Conservation (phyloP, 2,888 invertebrate genomes). For the Watsonalla binaria region DNA sequence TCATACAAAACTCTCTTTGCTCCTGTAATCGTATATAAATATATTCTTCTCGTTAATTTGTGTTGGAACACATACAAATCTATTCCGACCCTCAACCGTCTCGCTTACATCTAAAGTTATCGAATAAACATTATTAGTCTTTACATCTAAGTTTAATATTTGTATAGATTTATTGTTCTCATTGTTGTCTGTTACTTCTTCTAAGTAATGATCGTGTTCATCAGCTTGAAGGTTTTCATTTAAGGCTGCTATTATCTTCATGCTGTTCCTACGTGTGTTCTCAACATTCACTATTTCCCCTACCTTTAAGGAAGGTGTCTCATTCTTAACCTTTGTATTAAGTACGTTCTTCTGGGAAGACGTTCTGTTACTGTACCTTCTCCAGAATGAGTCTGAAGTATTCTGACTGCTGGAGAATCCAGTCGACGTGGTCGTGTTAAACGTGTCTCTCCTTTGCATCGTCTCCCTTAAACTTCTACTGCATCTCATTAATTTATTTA, state of each 20-base stretch:
- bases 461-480: constrained; percentile 66
- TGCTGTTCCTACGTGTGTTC: constrained; percentile 70
- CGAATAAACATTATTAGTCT: constrained; percentile 72
- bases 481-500: constrained; percentile 67
- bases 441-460: constrained; percentile 82
- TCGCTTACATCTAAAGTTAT: constrained; percentile 71
- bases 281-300: constrained; percentile 68
- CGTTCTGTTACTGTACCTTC: constrained; percentile 77
- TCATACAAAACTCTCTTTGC: constrained; percentile 73
- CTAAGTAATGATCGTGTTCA: constrained; percentile 38
- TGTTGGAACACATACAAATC: constrained; percentile 66
- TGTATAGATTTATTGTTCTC: constrained; percentile 75
- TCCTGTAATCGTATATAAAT: constrained; percentile 74
- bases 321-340: constrained; percentile 54
- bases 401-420: constrained; percentile 79
- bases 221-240: constrained; percentile 52
- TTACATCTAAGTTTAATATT: constrained; percentile 73
- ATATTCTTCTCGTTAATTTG: constrained; percentile 64
- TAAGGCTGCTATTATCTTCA: constrained; percentile 65
- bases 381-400: constrained; percentile 81
- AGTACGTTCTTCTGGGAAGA: constrained; percentile 61
- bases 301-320: constrained; percentile 52
- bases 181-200: constrained; percentile 32
- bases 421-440: constrained; percentile 82
- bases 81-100: constrained; percentile 51